phyloP scores from a whole-genome alignment of 2,888 invertebrate genomes.

The Yponomeuta malinellus region DNA sequence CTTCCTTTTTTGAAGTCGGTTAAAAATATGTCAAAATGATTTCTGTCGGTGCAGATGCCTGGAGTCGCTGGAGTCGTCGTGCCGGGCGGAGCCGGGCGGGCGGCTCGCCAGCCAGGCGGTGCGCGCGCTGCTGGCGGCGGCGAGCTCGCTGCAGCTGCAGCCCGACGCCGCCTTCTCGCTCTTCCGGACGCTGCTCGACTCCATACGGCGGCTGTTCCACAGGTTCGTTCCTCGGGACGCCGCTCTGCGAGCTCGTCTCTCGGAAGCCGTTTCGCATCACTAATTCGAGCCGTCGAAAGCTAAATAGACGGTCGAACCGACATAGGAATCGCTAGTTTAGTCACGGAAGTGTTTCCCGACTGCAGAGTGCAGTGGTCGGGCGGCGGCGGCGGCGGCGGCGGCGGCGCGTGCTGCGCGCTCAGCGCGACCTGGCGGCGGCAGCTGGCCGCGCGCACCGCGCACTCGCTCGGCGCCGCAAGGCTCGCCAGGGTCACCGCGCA shows the following conservation, averaged over 20 bases:
- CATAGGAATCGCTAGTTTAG: too few relatives aligned
- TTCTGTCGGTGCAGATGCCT: constrained; percentile 43
- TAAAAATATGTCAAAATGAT: too few relatives aligned
- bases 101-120: constrained; percentile 78
- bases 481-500: constrained; percentile 82
- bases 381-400: constrained; percentile 57
- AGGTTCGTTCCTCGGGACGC: constrained; percentile 32
- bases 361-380: constrained; percentile 30
- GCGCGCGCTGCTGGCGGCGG: constrained; percentile 80
- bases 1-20: too few relatives aligned
- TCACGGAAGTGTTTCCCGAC: too few relatives aligned
- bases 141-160: constrained; percentile 82
- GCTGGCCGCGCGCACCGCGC: constrained; percentile 81
- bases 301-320: too few relatives aligned
- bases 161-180: constrained; percentile 55
- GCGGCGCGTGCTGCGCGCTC: constrained; percentile 54
- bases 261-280: not conserved
- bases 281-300: too few relatives aligned
- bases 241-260: not conserved
- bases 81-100: constrained; percentile 48
- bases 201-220: constrained; percentile 46
- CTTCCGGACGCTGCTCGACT: constrained; percentile 46
- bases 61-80: constrained; percentile 53
- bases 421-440: constrained; percentile 80
- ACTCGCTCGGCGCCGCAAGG: constrained; percentile 81